Percentiles rank a stretch among this genome's conserved stretches.
phyloP scores from a whole-genome alignment of 2,797 vertebrate genomes.

The Tympanoctomys barrerae region DNA sequence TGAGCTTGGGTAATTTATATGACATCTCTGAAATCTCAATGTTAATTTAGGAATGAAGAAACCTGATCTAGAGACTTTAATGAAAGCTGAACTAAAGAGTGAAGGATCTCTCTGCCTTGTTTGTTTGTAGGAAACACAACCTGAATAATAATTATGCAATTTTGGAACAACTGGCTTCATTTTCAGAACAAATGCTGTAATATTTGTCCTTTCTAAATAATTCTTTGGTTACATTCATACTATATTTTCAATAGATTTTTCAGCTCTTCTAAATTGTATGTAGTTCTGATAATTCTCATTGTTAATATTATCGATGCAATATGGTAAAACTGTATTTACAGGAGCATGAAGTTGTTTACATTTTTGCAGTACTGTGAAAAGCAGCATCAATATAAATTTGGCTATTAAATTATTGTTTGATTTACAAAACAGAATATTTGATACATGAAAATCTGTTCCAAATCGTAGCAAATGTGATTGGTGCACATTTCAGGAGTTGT shows the following conservation, averaged over 20 bases:
- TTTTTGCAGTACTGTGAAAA: not conserved
- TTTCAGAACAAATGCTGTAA: not conserved
- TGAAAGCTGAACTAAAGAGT: not conserved
- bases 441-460: not conserved
- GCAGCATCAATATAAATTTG: not conserved
- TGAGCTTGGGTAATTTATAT: not conserved
- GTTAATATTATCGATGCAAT: not conserved
- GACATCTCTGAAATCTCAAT: not conserved
- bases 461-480: not conserved
- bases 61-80: not conserved
- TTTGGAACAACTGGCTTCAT: not conserved
- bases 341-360: not conserved
- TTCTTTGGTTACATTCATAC: not conserved
- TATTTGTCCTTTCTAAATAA: not conserved
- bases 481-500: not conserved
- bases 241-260: not conserved
- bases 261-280: not conserved
- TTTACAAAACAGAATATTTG: not conserved
- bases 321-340: not conserved
- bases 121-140: not conserved
- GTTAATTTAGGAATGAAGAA: not conserved
- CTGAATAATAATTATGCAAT: not conserved
- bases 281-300: constrained; percentile 9
- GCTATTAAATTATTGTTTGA: not conserved
- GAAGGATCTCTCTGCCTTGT: not conserved